Conservation (phyloP, 1,140 invertebrate species). For the Mamestra configurata region DNA sequence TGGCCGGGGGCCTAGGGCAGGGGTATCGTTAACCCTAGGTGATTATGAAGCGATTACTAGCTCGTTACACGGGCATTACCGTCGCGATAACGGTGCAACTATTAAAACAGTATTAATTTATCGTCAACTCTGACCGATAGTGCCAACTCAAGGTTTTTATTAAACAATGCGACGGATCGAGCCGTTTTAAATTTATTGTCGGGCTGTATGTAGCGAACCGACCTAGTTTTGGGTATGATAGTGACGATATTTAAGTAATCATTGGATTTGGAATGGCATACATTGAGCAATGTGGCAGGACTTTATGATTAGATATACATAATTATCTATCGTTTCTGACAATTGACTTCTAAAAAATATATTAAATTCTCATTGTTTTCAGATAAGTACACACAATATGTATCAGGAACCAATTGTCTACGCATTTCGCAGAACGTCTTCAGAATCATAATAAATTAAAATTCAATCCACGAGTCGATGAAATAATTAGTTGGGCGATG, state of each 20-base stretch:
- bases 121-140: constrained; percentile 47
- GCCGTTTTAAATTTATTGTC: background rate
- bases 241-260: constrained; percentile 1
- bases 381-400: background rate
- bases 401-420: background rate
- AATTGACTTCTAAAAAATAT: too few species aligned
- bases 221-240: constrained; percentile 25
- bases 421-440: background rate
- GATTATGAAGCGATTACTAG: constrained; percentile 72
- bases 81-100: constrained; percentile 58
- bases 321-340: too few species aligned
- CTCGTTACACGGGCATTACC: constrained; percentile 67
- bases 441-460: constrained; percentile 6
- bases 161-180: background rate
- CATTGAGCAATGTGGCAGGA: background rate
- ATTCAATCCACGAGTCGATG: background rate
- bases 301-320: background rate
- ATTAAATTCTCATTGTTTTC: too few species aligned
- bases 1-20: constrained; percentile 37
- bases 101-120: constrained; percentile 67
- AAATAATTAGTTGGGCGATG: background rate
- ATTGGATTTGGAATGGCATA: constrained; percentile 27
- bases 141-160: constrained; percentile 11
- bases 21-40: constrained; percentile 62
- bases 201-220: background rate